Evolutionary conservation across 2,888 invertebrate genomes (phyloP).

Genomic region (Gymnosoma rotundatum): DNA sequence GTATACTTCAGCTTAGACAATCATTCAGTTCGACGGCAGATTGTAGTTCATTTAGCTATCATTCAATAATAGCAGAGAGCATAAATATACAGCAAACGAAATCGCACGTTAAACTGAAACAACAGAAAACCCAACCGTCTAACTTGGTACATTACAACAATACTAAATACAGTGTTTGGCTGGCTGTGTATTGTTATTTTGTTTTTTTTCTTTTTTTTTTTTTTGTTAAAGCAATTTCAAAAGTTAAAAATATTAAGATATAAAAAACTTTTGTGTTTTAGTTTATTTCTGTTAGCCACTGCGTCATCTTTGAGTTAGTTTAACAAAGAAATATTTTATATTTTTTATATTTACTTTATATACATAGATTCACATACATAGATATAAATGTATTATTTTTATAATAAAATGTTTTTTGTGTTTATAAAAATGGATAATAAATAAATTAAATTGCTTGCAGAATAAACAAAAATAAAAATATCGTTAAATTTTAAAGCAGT

Average conservation of each 20-base stretch:
- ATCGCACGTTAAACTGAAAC: too few species aligned
- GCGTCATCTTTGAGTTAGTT: slow-evolving; percentile 65
- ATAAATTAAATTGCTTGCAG: too few species aligned
- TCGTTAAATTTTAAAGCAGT: neutral
- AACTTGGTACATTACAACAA: too few species aligned
- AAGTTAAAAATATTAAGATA: slow-evolving; percentile 46
- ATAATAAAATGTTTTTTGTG: neutral
- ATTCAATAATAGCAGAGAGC: slow-evolving; percentile 16
- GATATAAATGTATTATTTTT: neutral
- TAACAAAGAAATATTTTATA: slow-evolving; percentile 30
- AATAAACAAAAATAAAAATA: neutral
- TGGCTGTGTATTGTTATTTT: slow-evolving; percentile 28
- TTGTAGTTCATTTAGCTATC: slow-evolving; percentile 44
- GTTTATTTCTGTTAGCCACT: slow-evolving; percentile 71
- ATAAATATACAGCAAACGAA: slow-evolving; percentile 12
- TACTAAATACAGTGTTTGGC: slow-evolving; percentile 13
- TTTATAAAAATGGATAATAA: too few species aligned
- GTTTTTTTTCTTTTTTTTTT: too few species aligned
- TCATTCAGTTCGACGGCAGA: slow-evolving; percentile 19
- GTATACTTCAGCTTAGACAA: neutral
- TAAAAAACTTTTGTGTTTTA: slow-evolving; percentile 57
- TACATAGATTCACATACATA: neutral
- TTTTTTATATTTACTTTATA: too few species aligned
- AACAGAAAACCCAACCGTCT: too few species aligned
- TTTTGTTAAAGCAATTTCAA: slow-evolving; percentile 56